Percentiles rank a stretch among this genome's conserved stretches.
Conservation (phyloP, 2,797 vertebrate species). For the Parambassis ranga region DNA sequence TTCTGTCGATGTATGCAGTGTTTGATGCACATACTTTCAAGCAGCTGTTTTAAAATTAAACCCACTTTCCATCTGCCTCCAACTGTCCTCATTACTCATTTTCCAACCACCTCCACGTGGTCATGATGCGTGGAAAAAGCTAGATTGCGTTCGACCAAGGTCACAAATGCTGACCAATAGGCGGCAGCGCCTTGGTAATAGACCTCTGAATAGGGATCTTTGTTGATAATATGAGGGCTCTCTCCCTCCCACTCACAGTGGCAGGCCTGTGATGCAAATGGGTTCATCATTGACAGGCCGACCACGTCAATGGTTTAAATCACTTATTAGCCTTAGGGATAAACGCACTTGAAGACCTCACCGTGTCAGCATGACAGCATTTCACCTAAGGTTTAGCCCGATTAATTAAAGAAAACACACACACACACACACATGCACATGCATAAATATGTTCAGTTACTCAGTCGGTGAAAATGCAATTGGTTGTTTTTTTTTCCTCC, state of each 20-base stretch:
- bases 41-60: background rate
- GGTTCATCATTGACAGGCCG: conserved; percentile 68
- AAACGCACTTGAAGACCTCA: conserved; percentile 39
- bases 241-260: conserved; percentile 60
- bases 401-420: conserved; percentile 41
- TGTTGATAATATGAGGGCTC: conserved; percentile 65
- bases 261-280: conserved; percentile 68
- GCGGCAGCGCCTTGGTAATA: conserved; percentile 57
- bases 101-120: conserved; percentile 10
- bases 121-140: conserved; percentile 2
- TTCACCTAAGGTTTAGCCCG: conserved; percentile 41
- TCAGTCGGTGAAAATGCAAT: conserved; percentile 11
- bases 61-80: background rate
- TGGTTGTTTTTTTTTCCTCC: background rate
- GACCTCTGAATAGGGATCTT: conserved; percentile 71
- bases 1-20: too few species aligned
- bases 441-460: background rate
- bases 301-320: conserved; percentile 63
- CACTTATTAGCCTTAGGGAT: conserved; percentile 59
- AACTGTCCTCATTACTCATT: conserved; percentile 5
- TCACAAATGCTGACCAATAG: conserved; percentile 55
- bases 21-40: background rate
- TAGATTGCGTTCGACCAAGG: conserved; percentile 49
- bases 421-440: conserved; percentile 8
- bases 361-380: conserved; percentile 31